Percentiles rank a stretch among this genome's conserved stretches.
phyloP scores from a whole-genome alignment of 2,797 vertebrate genomes.

The Distichodus sexfasciatus region DNA sequence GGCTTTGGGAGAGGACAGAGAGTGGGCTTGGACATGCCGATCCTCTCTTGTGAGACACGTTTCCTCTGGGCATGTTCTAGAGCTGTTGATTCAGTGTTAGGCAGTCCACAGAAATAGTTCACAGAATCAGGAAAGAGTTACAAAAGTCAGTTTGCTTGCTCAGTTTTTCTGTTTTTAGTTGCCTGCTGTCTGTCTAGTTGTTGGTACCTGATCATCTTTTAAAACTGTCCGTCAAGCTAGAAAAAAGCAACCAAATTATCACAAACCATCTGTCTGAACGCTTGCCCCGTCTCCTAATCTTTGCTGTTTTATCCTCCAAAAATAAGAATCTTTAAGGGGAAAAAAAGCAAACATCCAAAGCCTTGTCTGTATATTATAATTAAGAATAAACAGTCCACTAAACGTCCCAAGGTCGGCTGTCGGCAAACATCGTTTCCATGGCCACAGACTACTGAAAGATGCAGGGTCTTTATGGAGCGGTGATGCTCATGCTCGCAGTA shows the following conservation, averaged over 20 bases:
- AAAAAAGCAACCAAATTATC: no score
- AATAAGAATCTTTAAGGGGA: conserved; percentile 8
- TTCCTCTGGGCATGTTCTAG: not conserved
- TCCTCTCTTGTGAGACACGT: not conserved
- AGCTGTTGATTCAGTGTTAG: not conserved
- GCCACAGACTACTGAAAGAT: conserved; percentile 11
- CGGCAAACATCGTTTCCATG: not conserved
- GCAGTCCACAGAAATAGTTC: not conserved
- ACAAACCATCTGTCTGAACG: no score
- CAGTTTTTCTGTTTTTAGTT: no score
- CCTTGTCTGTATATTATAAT: conserved; percentile 3
- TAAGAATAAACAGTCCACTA: conserved; percentile 14
- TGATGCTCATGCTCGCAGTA: conserved; percentile 8
- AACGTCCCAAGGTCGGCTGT: conserved; percentile 1
- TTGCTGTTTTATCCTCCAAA: conserved; percentile 7
- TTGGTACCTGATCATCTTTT: no score
- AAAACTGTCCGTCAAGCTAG: no score
- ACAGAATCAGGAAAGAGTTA: not conserved
- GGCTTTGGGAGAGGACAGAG: not conserved
- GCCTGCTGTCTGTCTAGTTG: no score
- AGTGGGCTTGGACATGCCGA: conserved; percentile 1
- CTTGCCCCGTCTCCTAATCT: no score
- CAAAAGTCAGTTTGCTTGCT: no score
- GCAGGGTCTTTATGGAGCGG: conserved; percentile 4
- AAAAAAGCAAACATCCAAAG: conserved; percentile 11